Evolutionary conservation across 2,888 invertebrate genomes (phyloP).

Genomic region (Platynereis dumerilii): DNA sequence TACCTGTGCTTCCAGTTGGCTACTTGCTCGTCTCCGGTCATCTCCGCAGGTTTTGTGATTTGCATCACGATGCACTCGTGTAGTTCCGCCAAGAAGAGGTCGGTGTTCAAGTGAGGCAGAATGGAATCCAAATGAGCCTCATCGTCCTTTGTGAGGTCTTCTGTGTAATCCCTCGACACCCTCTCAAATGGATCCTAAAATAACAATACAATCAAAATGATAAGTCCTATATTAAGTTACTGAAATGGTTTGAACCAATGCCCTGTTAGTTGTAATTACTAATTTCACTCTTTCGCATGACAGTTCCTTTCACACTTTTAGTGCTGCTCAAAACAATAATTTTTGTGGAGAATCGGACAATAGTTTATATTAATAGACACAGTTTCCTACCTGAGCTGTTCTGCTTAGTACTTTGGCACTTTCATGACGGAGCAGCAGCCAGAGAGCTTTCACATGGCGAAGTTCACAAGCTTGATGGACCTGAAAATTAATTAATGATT

Average conservation of each 20-base stretch:
- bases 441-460: conserved; percentile 44
- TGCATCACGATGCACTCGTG: conserved; percentile 36
- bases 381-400: conserved; percentile 42
- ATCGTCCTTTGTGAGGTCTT: conserved; percentile 19
- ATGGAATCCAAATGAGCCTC: conserved; percentile 12
- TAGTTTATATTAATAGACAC: no score
- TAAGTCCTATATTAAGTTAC: no score
- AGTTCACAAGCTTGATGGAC: conserved; percentile 33
- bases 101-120: conserved; percentile 27
- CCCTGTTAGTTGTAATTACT: no score
- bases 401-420: conserved; percentile 38
- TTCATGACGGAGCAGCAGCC: conserved; percentile 43
- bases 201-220: background rate
- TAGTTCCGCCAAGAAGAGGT: conserved; percentile 27
- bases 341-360: no score
- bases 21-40: conserved; percentile 27
- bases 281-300: no score
- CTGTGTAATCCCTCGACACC: conserved; percentile 25
- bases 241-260: no score
- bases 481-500: conserved; percentile 8
- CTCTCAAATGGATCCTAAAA: conserved; percentile 34
- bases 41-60: conserved; percentile 21
- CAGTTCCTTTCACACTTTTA: no score
- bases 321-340: no score
- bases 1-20: conserved; percentile 21